These are phyloP conservation scores for Odontomachus brunneus DNA, from an alignment of 1,140 invertebrate genomes.

Conservation along the genomic window DNA sequence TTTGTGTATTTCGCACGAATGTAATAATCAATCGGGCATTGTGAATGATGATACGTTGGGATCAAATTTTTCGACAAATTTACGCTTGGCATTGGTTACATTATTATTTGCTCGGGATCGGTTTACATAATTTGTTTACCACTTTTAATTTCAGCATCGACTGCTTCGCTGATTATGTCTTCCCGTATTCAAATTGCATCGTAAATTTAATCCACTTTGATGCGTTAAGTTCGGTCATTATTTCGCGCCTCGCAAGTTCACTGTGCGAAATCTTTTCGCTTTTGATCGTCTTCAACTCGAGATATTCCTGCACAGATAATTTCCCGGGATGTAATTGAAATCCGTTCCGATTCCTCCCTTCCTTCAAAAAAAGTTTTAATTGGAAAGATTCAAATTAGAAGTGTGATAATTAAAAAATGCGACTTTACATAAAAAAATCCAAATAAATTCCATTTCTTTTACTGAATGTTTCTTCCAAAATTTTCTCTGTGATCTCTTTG, in stretches of 20 bases:
- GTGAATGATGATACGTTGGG: conserved; percentile 9
- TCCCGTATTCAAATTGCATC: conserved; percentile 2
- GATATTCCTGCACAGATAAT: too few relatives aligned
- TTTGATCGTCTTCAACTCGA: not conserved
- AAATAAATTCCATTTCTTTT: too few relatives aligned
- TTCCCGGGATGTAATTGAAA: too few relatives aligned
- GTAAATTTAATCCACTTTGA: conserved; percentile 5
- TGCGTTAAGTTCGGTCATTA: not conserved
- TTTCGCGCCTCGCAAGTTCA: not conserved
- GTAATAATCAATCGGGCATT: conserved; percentile 15
- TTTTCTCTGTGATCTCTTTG: too few relatives aligned
- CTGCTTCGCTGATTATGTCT: not conserved
- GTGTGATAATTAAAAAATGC: too few relatives aligned
- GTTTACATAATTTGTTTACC: not conserved
- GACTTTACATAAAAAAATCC: too few relatives aligned
- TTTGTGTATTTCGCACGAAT: conserved; percentile 7
- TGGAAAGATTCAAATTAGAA: too few relatives aligned
- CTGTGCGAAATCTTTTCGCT: not conserved
- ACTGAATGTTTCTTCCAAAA: too few relatives aligned
- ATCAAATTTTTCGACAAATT: not conserved
- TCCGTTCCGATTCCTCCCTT: too few relatives aligned
- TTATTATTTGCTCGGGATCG: not conserved
- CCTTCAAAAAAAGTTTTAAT: too few relatives aligned
- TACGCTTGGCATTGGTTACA: not conserved
- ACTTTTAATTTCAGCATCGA: not conserved